Conservation (phyloP, 2,888 invertebrate species). For the Scaptomyza flava region DNA sequence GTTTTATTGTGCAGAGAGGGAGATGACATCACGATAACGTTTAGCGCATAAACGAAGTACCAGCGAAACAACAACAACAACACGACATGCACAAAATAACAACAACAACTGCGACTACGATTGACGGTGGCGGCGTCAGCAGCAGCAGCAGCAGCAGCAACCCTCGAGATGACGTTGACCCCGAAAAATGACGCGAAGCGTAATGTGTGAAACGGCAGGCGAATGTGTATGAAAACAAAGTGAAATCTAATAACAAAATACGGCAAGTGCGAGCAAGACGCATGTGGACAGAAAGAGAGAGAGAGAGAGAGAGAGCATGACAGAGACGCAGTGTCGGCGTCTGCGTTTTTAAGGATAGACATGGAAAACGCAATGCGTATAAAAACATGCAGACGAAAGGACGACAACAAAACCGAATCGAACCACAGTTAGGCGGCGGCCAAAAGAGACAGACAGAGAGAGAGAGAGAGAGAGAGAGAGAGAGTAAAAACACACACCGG, state of each 20-base stretch:
- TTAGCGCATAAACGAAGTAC: constrained; percentile 45
- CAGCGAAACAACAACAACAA: constrained; percentile 24
- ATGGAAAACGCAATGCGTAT: constrained; percentile 73
- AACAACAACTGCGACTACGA: constrained; percentile 48
- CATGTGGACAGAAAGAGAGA: constrained; percentile 4
- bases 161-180: constrained; percentile 83
- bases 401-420: constrained; percentile 55
- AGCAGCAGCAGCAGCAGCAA: constrained; percentile 61
- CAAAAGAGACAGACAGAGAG: constrained; percentile 8
- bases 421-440: constrained; percentile 60
- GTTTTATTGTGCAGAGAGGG: constrained; percentile 12
- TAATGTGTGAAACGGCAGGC: constrained; percentile 73
- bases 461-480: not conserved
- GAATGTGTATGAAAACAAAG: constrained; percentile 78
- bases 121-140: constrained; percentile 30
- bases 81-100: constrained; percentile 48
- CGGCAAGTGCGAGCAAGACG: constrained; percentile 55
- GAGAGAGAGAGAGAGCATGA: constrained; percentile 6
- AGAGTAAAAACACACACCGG: constrained; percentile 13
- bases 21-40: constrained; percentile 41
- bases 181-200: constrained; percentile 79
- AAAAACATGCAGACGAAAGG: constrained; percentile 72
- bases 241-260: constrained; percentile 73
- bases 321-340: constrained; percentile 42
- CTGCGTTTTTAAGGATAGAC: constrained; percentile 72